Conservation (phyloP, 2,888 invertebrate genomes). For the Lissocephala sabroskyi region DNA sequence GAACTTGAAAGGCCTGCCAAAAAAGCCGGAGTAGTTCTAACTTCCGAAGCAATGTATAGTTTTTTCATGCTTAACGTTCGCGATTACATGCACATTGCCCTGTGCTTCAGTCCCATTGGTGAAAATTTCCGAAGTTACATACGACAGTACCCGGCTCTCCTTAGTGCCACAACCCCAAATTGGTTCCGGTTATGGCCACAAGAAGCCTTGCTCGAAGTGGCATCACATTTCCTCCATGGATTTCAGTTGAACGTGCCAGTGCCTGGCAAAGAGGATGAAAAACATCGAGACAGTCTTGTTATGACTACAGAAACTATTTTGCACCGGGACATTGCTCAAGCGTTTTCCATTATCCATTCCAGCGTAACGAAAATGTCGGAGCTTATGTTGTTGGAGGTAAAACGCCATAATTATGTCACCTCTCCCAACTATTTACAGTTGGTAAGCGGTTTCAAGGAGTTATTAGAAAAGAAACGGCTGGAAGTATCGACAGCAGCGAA, state of each 20-base stretch:
- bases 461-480: slow-evolving; percentile 80
- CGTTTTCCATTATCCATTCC: slow-evolving; percentile 87
- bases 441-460: slow-evolving; percentile 85
- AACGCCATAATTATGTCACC: slow-evolving; percentile 89
- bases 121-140: slow-evolving; percentile 85
- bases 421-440: slow-evolving; percentile 91
- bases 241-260: slow-evolving; percentile 82
- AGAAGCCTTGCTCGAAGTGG: slow-evolving; percentile 91
- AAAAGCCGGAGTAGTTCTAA: slow-evolving; percentile 73
- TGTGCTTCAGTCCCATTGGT: slow-evolving; percentile 93
- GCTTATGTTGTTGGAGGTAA: slow-evolving; percentile 84
- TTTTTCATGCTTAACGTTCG: slow-evolving; percentile 86
- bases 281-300: slow-evolving; percentile 43
- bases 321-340: slow-evolving; percentile 79
- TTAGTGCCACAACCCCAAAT: slow-evolving; percentile 90
- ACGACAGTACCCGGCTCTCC: slow-evolving; percentile 89
- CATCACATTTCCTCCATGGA: slow-evolving; percentile 83
- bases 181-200: slow-evolving; percentile 94
- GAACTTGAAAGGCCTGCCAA: slow-evolving; percentile 64
- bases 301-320: slow-evolving; percentile 76
- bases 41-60: slow-evolving; percentile 80
- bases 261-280: slow-evolving; percentile 74
- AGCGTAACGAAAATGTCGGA: slow-evolving; percentile 83
- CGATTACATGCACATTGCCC: slow-evolving; percentile 83
- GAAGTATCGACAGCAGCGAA: slow-evolving; percentile 83